Conservation (phyloP, 37 sponge, comb jelly and placozoan genomes). For the Chondrilla cf. caribensis region DNA sequence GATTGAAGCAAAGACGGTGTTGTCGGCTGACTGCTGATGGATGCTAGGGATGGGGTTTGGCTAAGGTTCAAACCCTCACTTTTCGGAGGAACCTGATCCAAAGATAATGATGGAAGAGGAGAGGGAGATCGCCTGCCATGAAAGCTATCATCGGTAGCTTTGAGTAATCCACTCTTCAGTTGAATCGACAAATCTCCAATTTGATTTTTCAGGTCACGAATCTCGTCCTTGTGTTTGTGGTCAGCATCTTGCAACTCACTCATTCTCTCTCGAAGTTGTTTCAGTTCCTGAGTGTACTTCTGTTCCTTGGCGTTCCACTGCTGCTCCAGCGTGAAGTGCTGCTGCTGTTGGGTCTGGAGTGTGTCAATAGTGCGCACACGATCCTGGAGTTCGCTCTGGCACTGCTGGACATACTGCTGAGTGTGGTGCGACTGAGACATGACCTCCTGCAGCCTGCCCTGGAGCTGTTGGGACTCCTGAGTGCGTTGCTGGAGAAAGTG, state of each 20-base stretch:
- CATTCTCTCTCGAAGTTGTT: conserved; percentile 30
- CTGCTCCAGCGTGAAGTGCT: conserved; percentile 50
- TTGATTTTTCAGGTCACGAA: conserved; percentile 53
- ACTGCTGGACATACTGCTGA: conserved; percentile 16
- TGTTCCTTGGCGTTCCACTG: conserved; percentile 58
- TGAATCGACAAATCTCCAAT: conserved; percentile 49
- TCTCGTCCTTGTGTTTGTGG: conserved; percentile 35
- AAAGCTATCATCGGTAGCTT: neutral
- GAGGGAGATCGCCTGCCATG: neutral
- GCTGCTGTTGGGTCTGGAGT: conserved; percentile 50
- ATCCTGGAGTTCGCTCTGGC: conserved; percentile 19
- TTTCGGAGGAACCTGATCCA: neutral
- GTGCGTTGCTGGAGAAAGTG: conserved; percentile 31
- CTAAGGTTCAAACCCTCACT: too few relatives aligned
- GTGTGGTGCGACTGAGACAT: conserved; percentile 45
- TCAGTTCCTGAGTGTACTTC: conserved; percentile 33
- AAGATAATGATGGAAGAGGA: neutral
- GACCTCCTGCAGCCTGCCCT: conserved; percentile 39
- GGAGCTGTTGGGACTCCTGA: conserved; percentile 41
- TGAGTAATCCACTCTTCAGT: conserved; percentile 28
- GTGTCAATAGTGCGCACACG: conserved; percentile 16
- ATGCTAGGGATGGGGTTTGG: too few relatives aligned
- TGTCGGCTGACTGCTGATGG: too few relatives aligned
- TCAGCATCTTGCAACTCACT: conserved; percentile 56
- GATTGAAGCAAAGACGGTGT: too few relatives aligned